Percentiles rank a stretch among this genome's conserved stretches.
These are phyloP conservation scores for Mesembrinibis cayennensis DNA, from an alignment of 2,113 vertebrate genomes.

Conservation along the genomic window DNA sequence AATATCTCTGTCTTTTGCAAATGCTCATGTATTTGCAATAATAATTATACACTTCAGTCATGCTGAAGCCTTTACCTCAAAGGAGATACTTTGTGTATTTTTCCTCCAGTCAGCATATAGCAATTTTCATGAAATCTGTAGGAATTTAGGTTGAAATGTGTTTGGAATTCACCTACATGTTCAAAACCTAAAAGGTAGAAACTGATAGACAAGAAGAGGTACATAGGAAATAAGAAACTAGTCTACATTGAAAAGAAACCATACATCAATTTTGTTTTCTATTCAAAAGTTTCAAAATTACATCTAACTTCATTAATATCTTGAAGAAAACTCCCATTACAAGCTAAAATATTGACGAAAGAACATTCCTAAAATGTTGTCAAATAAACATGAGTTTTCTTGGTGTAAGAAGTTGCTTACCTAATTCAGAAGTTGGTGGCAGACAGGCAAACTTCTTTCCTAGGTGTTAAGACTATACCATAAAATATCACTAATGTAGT, in stretches of 20 bases:
- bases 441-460: conserved; percentile 45
- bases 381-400: conserved; percentile 16
- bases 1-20: not conserved
- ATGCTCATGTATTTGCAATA: not conserved
- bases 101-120: not conserved
- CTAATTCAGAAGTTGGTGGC: conserved; percentile 25
- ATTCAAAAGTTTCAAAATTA: not conserved
- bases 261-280: not conserved
- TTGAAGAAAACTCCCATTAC: not conserved
- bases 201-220: not conserved
- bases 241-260: not conserved
- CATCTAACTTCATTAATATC: not conserved
- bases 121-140: not conserved
- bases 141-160: not conserved
- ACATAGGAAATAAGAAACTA: not conserved
- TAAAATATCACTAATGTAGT: conserved; percentile 70
- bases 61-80: not conserved
- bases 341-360: conserved; percentile 32
- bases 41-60: not conserved
- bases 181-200: not conserved
- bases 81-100: not conserved
- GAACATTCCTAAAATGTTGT: conserved; percentile 23
- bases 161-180: not conserved
- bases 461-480: conserved; percentile 54
- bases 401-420: conserved; percentile 27